These are phyloP conservation scores for Ophioninae sp. DNA, from an alignment of 2,888 invertebrate species.

Conservation along the genomic window DNA sequence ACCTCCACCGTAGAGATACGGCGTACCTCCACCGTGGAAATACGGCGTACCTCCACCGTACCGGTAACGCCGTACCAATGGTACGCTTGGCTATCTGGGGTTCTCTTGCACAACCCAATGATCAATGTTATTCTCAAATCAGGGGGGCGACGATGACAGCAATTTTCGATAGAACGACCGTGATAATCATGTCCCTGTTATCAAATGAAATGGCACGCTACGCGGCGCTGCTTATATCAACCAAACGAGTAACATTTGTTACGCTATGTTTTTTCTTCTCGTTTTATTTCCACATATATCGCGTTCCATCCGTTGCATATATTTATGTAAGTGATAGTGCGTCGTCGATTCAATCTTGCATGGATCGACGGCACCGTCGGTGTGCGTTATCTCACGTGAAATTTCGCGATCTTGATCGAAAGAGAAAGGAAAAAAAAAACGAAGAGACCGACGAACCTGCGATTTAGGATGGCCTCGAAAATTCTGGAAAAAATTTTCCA, in stretches of 20 bases:
- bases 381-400: background rate
- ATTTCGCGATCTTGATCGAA: slow-evolving; percentile 10
- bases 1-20: no score
- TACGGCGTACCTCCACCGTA: no score
- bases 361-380: background rate
- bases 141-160: slow-evolving; percentile 26
- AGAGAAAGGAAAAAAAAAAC: background rate
- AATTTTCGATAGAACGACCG: slow-evolving; percentile 28
- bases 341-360: slow-evolving; percentile 3
- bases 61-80: no score
- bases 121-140: slow-evolving; percentile 31
- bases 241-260: background rate
- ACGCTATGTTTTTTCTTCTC: background rate
- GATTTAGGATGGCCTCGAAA: slow-evolving; percentile 45
- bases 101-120: slow-evolving; percentile 16
- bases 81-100: no score
- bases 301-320: background rate
- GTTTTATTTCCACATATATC: background rate
- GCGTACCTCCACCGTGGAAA: no score
- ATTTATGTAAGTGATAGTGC: slow-evolving; percentile 28
- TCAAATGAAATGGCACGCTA: slow-evolving; percentile 12
- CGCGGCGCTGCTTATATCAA: slow-evolving; percentile 8
- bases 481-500: slow-evolving; percentile 28
- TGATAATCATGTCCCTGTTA: slow-evolving; percentile 38
- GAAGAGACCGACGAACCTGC: background rate